These are phyloP conservation scores for Myotis myotis DNA, from an alignment of 2,797 vertebrate species.

Conservation along the genomic window DNA sequence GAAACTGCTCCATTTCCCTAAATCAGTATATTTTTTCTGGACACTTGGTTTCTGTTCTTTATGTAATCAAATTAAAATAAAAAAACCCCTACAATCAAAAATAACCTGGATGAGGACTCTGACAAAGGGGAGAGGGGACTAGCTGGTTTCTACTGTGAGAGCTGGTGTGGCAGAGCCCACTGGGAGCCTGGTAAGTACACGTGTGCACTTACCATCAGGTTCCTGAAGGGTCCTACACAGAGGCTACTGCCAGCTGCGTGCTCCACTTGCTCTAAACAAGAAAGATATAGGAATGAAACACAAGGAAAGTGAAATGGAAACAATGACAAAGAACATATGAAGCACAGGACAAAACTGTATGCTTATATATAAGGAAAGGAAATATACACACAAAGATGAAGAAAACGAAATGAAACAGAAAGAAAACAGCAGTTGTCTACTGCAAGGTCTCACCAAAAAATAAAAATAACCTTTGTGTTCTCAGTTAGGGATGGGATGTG, in stretches of 20 bases:
- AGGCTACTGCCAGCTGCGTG: slow-evolving; percentile 84
- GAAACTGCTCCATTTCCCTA: neutral
- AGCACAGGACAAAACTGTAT: slow-evolving; percentile 68
- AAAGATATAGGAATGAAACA: slow-evolving; percentile 88
- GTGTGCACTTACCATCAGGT: slow-evolving; percentile 86
- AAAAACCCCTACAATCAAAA: neutral
- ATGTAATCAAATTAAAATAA: neutral
- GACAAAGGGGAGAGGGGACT: neutral
- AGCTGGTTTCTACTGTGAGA: neutral
- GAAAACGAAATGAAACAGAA: slow-evolving; percentile 70
- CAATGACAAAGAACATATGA: slow-evolving; percentile 76
- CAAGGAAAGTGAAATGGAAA: slow-evolving; percentile 84
- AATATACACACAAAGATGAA: slow-evolving; percentile 63
- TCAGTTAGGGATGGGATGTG: no score
- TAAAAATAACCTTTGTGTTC: neutral
- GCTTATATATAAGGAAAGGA: slow-evolving; percentile 52
- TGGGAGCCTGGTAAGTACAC: slow-evolving; percentile 86
- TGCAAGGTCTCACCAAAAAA: neutral
- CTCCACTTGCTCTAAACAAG: slow-evolving; percentile 87
- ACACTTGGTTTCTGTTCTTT: neutral
- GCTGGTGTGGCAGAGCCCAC: neutral
- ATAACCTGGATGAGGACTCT: neutral
- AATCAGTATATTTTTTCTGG: neutral
- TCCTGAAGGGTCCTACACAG: slow-evolving; percentile 86
- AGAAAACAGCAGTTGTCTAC: slow-evolving; percentile 44